Base-by-base conservation (phyloP, 1,140 invertebrate species). In the Sitodiplosis mosellana region DNA sequence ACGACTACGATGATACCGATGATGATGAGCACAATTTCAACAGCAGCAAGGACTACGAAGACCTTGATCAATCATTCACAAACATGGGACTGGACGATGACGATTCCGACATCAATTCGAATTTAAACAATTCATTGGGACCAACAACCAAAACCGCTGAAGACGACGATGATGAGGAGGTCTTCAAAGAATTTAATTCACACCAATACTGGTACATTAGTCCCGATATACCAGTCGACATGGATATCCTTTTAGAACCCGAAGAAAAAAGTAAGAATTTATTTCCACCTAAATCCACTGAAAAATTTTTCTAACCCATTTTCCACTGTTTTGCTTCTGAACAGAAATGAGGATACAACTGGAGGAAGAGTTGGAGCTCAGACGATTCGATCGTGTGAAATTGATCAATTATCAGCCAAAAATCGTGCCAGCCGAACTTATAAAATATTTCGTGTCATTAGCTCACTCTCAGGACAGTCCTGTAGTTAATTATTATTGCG, bases 401-500 rank as follows among this genome's bases (percentile, higher is more conserved):
- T 27, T 27, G 27, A 27, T 27, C 3, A 27, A 27, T 27, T 27
- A 27, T 27, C 27, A 45, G 14, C 43, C 21, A 45, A n/a, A 27
- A 11, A 45, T 45, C 17, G 43, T 45, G 10, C 43, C 43, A 33
- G 21, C 43, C 11, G 22, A 43, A 12, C 33, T 48, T 5, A 44
- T 48, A 5, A 40, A 48, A 37, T 41, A 48, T 48, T 48, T 43
- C 34, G 47, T 36, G 7, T 43, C 40, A n/a, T 34, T 48, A 27
- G 43, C 14, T 8, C 20, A 27, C 6, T 45, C 22, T 33, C 15
- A 43, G 10, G 47, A 48, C 15, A 33, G 15, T 18, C 40, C 42
- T 17, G 33, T 43, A 3, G 27, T 27, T 5, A 48, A 48, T 20
- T 40, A 19, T 14, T 48, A 17, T 41, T 48, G 47, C 34, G 47